A percentile compares a stretch with the other conserved stretches of the same genome.
These are phyloP conservation scores for Chaitophorus viminalis DNA, from an alignment of 2,888 invertebrate genomes.

Conservation along the genomic window DNA sequence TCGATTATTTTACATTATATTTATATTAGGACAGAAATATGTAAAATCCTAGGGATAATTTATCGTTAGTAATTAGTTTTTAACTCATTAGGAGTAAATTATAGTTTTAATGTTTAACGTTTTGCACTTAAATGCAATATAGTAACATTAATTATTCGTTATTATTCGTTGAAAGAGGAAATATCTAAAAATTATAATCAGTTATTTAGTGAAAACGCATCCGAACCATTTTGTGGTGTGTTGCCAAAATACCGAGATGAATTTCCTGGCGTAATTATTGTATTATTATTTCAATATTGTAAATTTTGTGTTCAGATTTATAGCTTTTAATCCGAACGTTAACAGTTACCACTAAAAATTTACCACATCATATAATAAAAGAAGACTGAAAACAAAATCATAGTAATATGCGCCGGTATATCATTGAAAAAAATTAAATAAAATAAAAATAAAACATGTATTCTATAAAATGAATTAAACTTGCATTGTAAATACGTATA, in stretches of 20 bases:
- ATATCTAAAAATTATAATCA: not conserved
- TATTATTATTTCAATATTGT: not conserved
- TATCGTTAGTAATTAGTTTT: no score
- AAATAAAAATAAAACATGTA: no score
- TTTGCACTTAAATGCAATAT: no score
- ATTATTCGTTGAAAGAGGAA: no score
- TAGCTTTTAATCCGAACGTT: not conserved
- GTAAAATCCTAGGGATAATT: no score
- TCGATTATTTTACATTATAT: no score
- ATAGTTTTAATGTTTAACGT: no score
- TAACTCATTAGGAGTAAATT: no score
- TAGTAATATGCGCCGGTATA: not conserved
- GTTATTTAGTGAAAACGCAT: not conserved
- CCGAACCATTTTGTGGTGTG: not conserved
- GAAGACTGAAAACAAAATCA: not conserved
- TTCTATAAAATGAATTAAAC: no score
- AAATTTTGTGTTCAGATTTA: not conserved
- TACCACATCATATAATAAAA: not conserved
- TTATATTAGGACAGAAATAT: no score
- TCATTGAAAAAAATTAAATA: not conserved
- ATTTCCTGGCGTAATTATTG: not conserved
- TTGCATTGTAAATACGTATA: no score
- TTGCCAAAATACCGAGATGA: not conserved
- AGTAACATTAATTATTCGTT: no score
- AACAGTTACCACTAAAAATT: not conserved